Conservation (phyloP, 1,140 invertebrate genomes). For the Watersipora subatra region DNA sequence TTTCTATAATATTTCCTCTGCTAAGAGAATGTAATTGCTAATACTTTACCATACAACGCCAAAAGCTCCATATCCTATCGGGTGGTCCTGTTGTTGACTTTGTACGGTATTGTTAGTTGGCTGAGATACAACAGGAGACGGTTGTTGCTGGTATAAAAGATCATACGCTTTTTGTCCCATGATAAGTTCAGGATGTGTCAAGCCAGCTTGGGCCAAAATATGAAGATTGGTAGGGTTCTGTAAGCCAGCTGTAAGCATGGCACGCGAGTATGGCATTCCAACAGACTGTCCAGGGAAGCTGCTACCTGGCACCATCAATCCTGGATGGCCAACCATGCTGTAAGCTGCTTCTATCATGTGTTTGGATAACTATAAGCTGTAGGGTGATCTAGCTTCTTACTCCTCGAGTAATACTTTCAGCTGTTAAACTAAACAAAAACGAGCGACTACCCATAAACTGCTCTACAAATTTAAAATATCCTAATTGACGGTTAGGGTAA, state of each 20-base stretch:
- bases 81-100: constrained; percentile 67
- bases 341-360: background rate
- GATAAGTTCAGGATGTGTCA: too few relatives aligned
- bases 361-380: too few relatives aligned
- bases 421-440: too few relatives aligned
- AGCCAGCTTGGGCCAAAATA: background rate
- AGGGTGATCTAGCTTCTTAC: too few relatives aligned
- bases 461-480: too few relatives aligned
- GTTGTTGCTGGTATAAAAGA: background rate
- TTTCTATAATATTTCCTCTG: too few relatives aligned
- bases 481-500: too few relatives aligned
- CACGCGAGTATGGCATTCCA: background rate
- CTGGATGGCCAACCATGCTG: background rate
- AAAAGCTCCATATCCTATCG: constrained; percentile 98
- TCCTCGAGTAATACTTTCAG: too few relatives aligned
- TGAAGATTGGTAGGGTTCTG: background rate
- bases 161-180: too few relatives aligned
- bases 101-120: background rate
- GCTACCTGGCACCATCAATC: background rate
- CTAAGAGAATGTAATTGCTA: too few relatives aligned
- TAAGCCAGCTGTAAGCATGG: background rate
- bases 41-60: constrained; percentile 99
- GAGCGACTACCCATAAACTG: too few relatives aligned
- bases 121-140: background rate
- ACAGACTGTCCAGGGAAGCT: background rate